These are phyloP conservation scores for Oophaga pumilio DNA, from an alignment of 2,113 vertebrate genomes.

Conservation along the genomic window DNA sequence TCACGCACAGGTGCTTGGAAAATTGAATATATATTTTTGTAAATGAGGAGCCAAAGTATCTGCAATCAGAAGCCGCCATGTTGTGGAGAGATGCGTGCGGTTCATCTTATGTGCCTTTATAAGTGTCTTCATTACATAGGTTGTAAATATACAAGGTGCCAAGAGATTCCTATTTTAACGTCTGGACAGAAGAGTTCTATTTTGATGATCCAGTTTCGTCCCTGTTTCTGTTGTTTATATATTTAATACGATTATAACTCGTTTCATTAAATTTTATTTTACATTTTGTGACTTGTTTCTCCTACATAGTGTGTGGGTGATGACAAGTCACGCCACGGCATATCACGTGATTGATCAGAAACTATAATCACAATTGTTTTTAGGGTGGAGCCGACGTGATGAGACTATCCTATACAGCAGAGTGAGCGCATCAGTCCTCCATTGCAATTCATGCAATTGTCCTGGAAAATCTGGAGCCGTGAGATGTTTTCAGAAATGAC, in stretches of 20 bases:
- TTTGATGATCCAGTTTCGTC: neutral
- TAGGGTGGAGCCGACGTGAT: neutral
- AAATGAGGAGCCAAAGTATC: neutral
- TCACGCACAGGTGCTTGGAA: neutral
- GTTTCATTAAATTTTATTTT: neutral
- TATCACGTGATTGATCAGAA: neutral
- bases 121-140: neutral
- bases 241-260: constrained; percentile 24
- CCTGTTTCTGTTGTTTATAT: neutral
- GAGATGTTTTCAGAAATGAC: neutral
- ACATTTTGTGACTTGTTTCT: neutral
- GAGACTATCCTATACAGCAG: neutral
- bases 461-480: neutral
- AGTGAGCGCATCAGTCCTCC: no score
- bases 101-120: neutral
- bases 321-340: neutral
- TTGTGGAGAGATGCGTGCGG: neutral
- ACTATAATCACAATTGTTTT: neutral
- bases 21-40: neutral
- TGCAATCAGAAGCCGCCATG: neutral
- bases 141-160: constrained; percentile 1
- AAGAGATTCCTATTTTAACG: neutral
- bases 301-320: no score
- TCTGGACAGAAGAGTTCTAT: neutral
- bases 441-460: neutral